Base-by-base conservation (phyloP, 2,113 vertebrate genomes). In the Hylia prasina region DNA sequence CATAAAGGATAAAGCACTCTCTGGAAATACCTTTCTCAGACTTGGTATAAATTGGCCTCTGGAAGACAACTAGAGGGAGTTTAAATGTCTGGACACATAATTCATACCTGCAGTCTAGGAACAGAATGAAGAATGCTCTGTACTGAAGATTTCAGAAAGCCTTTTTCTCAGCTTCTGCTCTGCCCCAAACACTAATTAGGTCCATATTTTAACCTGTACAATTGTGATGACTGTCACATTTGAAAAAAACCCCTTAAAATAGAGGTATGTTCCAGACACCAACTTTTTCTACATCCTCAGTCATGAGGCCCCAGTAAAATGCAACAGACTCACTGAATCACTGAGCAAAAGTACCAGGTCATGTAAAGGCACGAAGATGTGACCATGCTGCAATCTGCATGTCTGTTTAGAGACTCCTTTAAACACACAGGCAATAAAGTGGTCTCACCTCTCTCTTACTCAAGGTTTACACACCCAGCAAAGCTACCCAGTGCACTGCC, bases 81-180 rank as follows among this genome's bases (percentile, higher is more conserved):
- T 95, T 87, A 89, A 94, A 95, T 63, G 50, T 35, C 83, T 58
- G 84, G 69, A 84, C 42, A 42, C 42, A 65, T 72, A 87, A 95
- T 66, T 89, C 77, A 84, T 70, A 63, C 18, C 56, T 77, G 35
- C 30, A 82, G 68, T 20, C 72, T 39, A 78, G 47, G 69, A 89
- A 78, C 18, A 84, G 39, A 94, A 66, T 15, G 60, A 56, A 87
- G 64, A 82, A 50, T 54, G 48, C 24, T 76, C 54, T 39, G 3
- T 63, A 58, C 19, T 81, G 42, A 42, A 66, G 22, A 83, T 80
- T 89, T 91, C 64, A 96, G 61, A 56, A 83, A 77, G 37, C 9
- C 31, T 77, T 61, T 87, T 45, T 8, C 31, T 39, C 40, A 88
- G 63, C 24, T 82, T 19, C 53, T 92, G 33, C 30, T 79, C 44